Evolutionary conservation across 2,113 vertebrate genomes (phyloP).

Genomic region (Alces alces): DNA sequence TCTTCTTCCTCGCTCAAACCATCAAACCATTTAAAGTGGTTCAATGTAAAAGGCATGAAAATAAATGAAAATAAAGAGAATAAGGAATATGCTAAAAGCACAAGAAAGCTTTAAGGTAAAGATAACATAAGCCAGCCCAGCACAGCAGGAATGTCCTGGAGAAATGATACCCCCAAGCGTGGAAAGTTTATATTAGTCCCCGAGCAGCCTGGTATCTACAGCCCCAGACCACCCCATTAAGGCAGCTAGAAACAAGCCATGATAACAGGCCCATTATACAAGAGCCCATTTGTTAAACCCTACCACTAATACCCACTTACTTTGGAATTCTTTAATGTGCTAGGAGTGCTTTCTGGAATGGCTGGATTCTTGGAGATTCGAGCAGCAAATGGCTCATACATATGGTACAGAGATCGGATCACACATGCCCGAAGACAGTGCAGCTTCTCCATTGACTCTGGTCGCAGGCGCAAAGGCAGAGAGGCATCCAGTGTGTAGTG

Average conservation of each 20-base stretch:
- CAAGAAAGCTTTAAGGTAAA: background rate
- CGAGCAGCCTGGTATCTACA: background rate
- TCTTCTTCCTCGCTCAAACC: conserved; percentile 1
- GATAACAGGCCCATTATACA: background rate
- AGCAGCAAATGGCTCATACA: conserved; percentile 93
- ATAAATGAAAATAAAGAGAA: background rate
- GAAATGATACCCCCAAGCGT: background rate
- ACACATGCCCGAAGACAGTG: conserved; percentile 91
- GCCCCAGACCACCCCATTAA: background rate
- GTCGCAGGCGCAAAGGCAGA: conserved; percentile 91
- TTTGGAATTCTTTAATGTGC: conserved; percentile 92
- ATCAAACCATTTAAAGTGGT: background rate
- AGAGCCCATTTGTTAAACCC: background rate
- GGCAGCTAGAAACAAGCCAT: background rate
- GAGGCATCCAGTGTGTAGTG: conserved; percentile 89
- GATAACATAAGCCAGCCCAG: background rate
- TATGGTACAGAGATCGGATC: conserved; percentile 96
- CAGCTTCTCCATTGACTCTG: conserved; percentile 88
- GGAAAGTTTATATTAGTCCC: background rate
- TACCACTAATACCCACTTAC: conserved; percentile 79
- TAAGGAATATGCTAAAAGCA: conserved; percentile 23
- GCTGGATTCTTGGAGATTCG: conserved; percentile 89
- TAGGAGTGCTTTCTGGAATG: conserved; percentile 93
- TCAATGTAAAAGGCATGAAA: background rate
- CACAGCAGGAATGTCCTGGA: background rate